Evolutionary conservation across 1,140 invertebrate species (phyloP), one percentile per base, ranked within the genome.

Genomic region (Aphelinus certus): DNA sequence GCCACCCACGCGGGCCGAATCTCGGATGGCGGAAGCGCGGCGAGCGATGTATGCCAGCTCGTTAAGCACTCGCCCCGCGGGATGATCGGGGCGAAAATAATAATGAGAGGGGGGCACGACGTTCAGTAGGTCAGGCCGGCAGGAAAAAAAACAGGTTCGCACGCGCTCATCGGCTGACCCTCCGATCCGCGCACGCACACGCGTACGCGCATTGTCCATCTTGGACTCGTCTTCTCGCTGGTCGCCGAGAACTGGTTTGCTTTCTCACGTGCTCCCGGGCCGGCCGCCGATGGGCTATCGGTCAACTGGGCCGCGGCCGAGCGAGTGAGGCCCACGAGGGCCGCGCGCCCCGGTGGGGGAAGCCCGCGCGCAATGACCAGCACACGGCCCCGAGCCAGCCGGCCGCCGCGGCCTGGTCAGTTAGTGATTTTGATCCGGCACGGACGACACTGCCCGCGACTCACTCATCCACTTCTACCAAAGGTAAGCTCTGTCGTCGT

Each of bases 231-330:
- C 82, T 79, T 83, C 81, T 77, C 4, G 43, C 42, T 53, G 9
- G 51, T 9, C 43, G n/a, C 73, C 62, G 79, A 26, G 79, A 87
- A 87, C 86, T 87, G 86, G 86, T 88, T 88, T 88, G 75, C 82
- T 85, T 88, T 88, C 87, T 83, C 87, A 87, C 81, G 86, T 84
- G 57, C 71, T 75, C 80, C 79, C 77, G 61, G 42, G 1, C 6
- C 2, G 45, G 61, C 7, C 26, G 26, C 26, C 26, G 26, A 26
- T 26, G 78, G 77, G 76, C 76, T 71, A 80, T 80, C 71, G 77
- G 77, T 76, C 76, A 77, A 63, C 70, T 73, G 56, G 62, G 70
- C 76, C 43, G 51, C 7, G 43, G 26, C 10, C 51, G n/a, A 77
- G 79, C 10, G 47, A 77, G 76, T 74, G 71, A 60, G 73, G 61